Conservation (phyloP, 2,797 vertebrate genomes). For the Babyrousa celebensis region DNA sequence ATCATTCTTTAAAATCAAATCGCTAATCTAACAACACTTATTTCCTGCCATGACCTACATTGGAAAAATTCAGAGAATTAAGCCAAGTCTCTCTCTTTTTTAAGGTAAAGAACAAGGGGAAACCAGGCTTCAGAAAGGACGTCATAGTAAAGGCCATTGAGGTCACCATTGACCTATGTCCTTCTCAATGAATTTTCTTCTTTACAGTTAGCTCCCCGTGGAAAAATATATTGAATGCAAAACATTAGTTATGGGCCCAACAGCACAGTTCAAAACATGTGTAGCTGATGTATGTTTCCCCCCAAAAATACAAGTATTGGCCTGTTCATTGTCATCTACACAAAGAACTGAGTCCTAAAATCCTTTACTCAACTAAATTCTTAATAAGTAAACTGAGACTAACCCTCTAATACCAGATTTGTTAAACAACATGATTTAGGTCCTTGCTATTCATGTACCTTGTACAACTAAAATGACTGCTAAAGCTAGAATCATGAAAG, state of each 20-base stretch:
- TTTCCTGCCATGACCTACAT: background rate
- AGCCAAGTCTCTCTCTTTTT: slow-evolving; percentile 57
- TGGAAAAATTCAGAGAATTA: slow-evolving; percentile 77
- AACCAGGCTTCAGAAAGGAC: slow-evolving; percentile 77
- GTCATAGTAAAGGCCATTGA: slow-evolving; percentile 55
- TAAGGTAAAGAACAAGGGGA: slow-evolving; percentile 63
- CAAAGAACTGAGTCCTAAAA: slow-evolving; percentile 98
- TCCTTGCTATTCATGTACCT: slow-evolving; percentile 99
- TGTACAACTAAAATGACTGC: slow-evolving; percentile 95
- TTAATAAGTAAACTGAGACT: slow-evolving; percentile 99
- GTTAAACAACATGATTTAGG: slow-evolving; percentile 99
- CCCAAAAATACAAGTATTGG: slow-evolving; percentile 92
- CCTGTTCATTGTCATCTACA: slow-evolving; percentile 93
- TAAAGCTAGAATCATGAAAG: slow-evolving; percentile 96
- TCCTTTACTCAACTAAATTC: slow-evolving; percentile 99
- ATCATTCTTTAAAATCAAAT: slow-evolving; percentile 1
- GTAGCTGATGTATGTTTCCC: slow-evolving; percentile 89
- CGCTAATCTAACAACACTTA: slow-evolving; percentile 10
- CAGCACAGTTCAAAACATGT: slow-evolving; percentile 89
- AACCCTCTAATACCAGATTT: slow-evolving; percentile 99
- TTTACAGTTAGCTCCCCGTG: slow-evolving; percentile 83
- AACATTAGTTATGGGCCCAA: slow-evolving; percentile 89
- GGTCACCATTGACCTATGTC: slow-evolving; percentile 77
- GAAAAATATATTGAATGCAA: slow-evolving; percentile 87
- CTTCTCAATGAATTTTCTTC: slow-evolving; percentile 85